phyloP scores from a whole-genome alignment of 2,797 vertebrate genomes.

The Malacoctenus gilli region DNA sequence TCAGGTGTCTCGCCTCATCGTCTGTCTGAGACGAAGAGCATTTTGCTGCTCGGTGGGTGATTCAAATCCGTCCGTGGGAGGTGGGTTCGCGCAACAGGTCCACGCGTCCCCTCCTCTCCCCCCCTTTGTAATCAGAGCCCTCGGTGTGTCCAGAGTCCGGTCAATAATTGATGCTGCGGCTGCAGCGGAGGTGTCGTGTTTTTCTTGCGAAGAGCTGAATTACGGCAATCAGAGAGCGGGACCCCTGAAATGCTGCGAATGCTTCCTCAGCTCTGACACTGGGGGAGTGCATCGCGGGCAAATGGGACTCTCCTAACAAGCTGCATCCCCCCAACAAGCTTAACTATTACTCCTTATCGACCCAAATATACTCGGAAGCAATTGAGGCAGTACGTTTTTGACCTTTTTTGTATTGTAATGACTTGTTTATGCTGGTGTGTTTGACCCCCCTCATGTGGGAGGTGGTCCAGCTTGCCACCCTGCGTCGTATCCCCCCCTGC shows the following conservation, averaged over 20 bases:
- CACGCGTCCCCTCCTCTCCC: background rate
- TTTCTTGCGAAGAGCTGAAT: conserved; percentile 17
- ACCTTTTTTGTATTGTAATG: no score
- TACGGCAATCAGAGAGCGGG: conserved; percentile 10
- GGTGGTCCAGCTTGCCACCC: no score
- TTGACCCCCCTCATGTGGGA: no score
- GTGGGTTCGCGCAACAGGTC: background rate
- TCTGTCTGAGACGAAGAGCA: no score
- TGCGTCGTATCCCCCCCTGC: no score
- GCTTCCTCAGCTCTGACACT: conserved; percentile 2
- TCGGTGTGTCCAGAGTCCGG: conserved; percentile 12
- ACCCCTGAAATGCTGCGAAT: conserved; percentile 13
- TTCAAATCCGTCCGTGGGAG: background rate
- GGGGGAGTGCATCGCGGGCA: no score
- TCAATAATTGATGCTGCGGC: conserved; percentile 41
- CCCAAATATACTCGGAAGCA: no score
- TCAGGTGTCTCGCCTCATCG: conserved; percentile 17
- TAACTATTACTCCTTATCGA: no score
- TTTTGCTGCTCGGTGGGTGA: conserved; percentile 6
- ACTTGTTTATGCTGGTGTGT: no score
- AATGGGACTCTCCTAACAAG: no score
- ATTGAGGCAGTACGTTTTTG: no score
- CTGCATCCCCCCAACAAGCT: no score
- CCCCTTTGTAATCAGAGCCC: conserved; percentile 16
- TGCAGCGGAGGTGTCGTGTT: conserved; percentile 23